A percentile compares a stretch with the other conserved stretches of the same genome.
Evolutionary conservation across 2,797 vertebrate species (phyloP).

Genomic region (Thalassophryne amazonica): DNA sequence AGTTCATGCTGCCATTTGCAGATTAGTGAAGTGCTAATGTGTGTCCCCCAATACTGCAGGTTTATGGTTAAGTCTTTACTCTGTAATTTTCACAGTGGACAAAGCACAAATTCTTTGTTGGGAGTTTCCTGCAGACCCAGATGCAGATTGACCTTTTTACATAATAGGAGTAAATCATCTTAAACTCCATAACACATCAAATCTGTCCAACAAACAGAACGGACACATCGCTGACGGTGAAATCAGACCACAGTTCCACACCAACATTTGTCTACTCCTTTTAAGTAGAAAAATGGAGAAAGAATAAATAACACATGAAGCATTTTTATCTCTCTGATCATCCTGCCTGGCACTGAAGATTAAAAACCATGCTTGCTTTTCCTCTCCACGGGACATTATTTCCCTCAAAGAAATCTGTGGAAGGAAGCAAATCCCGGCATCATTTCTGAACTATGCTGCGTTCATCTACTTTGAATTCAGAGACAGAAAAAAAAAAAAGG

Average conservation of each 20-base stretch:
- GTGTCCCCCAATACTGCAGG: too few species aligned
- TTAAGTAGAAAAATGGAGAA: constrained; percentile 53
- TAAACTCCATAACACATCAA: constrained; percentile 8
- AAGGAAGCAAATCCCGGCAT: constrained; percentile 12
- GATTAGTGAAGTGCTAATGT: too few species aligned
- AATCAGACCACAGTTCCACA: constrained; percentile 19
- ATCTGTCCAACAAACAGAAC: not conserved
- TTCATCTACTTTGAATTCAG: constrained; percentile 18
- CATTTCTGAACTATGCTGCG: constrained; percentile 7
- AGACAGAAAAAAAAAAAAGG: not conserved
- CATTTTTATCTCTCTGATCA: constrained; percentile 49
- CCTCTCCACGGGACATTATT: constrained; percentile 43
- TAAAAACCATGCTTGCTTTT: constrained; percentile 59
- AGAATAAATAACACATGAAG: constrained; percentile 45
- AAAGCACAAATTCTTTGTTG: too few species aligned
- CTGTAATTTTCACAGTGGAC: too few species aligned
- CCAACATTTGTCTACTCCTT: constrained; percentile 39
- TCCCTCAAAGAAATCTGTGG: constrained; percentile 25
- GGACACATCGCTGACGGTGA: constrained; percentile 1
- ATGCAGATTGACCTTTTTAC: too few species aligned
- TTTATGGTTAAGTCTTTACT: too few species aligned
- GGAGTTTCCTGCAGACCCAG: too few species aligned
- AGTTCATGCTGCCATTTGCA: too few species aligned
- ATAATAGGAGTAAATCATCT: not conserved
- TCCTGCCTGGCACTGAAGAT: constrained; percentile 37